These are phyloP conservation scores for Tetrao urogallus DNA, from an alignment of 2,113 vertebrate species.

Conservation along the genomic window DNA sequence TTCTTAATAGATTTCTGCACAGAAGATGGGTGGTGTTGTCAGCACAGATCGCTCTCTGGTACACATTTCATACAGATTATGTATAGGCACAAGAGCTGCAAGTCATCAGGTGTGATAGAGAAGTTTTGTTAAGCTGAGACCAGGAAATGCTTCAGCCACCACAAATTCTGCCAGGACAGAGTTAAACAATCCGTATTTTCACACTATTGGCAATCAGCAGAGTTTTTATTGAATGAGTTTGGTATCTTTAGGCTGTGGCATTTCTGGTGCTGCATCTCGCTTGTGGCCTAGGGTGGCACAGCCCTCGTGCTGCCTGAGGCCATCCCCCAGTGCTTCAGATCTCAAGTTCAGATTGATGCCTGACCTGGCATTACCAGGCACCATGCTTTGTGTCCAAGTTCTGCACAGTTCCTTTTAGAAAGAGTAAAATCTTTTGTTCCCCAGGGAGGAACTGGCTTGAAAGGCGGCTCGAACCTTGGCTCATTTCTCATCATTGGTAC, in stretches of 20 bases:
- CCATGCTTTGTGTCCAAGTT: background rate
- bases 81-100: background rate
- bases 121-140: background rate
- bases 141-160: background rate
- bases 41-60: constrained; percentile 13
- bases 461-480: background rate
- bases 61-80: background rate
- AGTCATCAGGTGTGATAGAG: background rate
- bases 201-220: background rate
- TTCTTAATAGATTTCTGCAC: background rate
- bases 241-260: background rate
- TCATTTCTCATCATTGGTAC: rapidly evolving
- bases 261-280: background rate
- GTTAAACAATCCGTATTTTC: background rate
- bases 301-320: rapidly evolving
- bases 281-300: rapidly evolving
- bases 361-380: background rate
- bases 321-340: rapidly evolving
- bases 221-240: constrained; percentile 21
- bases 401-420: background rate
- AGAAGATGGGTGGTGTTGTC: background rate
- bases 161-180: background rate
- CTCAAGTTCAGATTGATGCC: background rate
- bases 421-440: background rate
- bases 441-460: background rate